Evolutionary conservation across 2,888 invertebrate species (phyloP).

Genomic region (Panorpa germanica): DNA sequence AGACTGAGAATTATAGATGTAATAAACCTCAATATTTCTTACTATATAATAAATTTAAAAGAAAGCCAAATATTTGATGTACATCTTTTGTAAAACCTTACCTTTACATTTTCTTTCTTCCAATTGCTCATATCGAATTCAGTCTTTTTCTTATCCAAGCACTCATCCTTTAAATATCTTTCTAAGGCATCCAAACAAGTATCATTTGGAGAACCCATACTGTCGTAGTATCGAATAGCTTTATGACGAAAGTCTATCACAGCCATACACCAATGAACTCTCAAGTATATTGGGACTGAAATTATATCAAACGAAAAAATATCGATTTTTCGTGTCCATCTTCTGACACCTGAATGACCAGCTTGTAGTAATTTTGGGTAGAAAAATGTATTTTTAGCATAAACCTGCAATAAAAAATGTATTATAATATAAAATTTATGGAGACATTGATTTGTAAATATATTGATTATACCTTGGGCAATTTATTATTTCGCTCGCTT

Average conservation of each 20-base stretch:
- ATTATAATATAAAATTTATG: too few relatives aligned
- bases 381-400: constrained; percentile 93
- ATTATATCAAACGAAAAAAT: constrained; percentile 73
- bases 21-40: too few relatives aligned
- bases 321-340: constrained; percentile 78
- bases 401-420: too few relatives aligned
- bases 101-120: constrained; percentile 41
- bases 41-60: too few relatives aligned
- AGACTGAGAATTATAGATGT: too few relatives aligned
- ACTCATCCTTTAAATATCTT: constrained; percentile 67
- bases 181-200: constrained; percentile 50
- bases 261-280: constrained; percentile 92
- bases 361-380: constrained; percentile 63
- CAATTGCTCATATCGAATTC: constrained; percentile 51
- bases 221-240: constrained; percentile 71
- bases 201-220: constrained; percentile 72
- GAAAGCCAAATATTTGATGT: too few relatives aligned
- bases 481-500: constrained; percentile 35
- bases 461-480: constrained; percentile 59
- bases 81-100: too few relatives aligned
- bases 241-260: constrained; percentile 63
- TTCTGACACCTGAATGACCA: constrained; percentile 60
- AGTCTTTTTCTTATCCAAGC: constrained; percentile 68
- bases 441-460: too few relatives aligned
- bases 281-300: constrained; percentile 81